Conservation (phyloP, 2,797 vertebrate genomes). For the Pseudotriccus pelzelni region DNA sequence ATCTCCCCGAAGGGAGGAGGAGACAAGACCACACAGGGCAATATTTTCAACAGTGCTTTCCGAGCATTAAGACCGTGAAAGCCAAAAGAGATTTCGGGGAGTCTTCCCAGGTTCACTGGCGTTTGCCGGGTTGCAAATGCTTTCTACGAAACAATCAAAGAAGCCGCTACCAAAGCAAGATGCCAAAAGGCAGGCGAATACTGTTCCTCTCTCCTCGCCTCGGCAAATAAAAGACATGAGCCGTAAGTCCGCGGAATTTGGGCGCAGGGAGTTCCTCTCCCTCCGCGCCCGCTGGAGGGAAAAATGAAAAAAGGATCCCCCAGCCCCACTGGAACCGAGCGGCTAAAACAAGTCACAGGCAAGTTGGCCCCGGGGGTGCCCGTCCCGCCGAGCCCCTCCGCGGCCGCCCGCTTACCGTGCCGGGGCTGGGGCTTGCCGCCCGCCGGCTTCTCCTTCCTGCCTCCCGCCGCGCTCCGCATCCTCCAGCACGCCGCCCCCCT, state of each 20-base stretch:
- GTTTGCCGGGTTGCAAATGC: neutral
- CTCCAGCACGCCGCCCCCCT: constrained; percentile 35
- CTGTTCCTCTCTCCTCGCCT: neutral
- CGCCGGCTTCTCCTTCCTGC: constrained; percentile 44
- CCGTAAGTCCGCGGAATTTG: neutral
- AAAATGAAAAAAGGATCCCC: neutral
- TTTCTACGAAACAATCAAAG: neutral
- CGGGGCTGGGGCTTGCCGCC: constrained; percentile 4
- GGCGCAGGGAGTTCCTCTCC: neutral
- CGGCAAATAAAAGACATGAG: neutral
- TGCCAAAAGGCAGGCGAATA: neutral
- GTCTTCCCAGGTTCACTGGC: neutral
- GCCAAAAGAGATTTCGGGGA: neutral
- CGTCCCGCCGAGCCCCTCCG: neutral
- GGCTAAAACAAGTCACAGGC: neutral
- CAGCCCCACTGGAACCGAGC: neutral
- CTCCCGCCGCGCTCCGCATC: constrained; percentile 66
- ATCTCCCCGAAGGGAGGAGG: neutral
- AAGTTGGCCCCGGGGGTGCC: neutral
- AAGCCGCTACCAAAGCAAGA: neutral
- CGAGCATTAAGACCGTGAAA: neutral
- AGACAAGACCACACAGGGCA: neutral
- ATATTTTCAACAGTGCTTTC: neutral
- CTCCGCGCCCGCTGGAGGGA: neutral
- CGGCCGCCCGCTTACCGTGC: constrained; percentile 62